These are phyloP conservation scores for Scomber japonicus DNA, from an alignment of 2,113 vertebrate species.

Conservation along the genomic window DNA sequence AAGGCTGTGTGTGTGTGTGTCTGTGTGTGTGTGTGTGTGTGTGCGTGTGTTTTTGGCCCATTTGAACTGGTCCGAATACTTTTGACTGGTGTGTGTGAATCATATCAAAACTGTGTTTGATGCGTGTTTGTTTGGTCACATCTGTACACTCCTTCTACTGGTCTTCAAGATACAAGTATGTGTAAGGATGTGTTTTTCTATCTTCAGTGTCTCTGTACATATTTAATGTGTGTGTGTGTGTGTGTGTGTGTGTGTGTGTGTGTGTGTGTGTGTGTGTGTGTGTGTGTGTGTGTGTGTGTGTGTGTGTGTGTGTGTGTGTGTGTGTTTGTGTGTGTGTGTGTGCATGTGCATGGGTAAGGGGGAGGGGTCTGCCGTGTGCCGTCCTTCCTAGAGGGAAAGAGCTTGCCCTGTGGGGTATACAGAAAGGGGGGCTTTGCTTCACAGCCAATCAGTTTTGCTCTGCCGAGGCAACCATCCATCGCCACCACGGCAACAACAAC, in stretches of 20 bases:
- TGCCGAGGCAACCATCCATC: conserved; percentile 69
- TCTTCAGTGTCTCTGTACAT: conserved; percentile 41
- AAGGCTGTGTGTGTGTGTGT: conserved; percentile 20
- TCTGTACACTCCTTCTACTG: neutral
- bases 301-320: neutral
- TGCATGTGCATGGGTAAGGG: conserved; percentile 20
- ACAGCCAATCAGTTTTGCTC: conserved; percentile 72
- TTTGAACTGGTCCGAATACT: conserved; percentile 27
- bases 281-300: conserved; percentile 22
- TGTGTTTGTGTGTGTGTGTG: conserved; percentile 10
- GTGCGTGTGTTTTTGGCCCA: conserved; percentile 6
- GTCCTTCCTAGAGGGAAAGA: conserved; percentile 70
- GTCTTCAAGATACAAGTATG: conserved; percentile 13
- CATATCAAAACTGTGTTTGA: neutral
- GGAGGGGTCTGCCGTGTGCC: conserved; percentile 47
- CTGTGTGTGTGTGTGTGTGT: neutral
- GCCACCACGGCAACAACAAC: conserved; percentile 73
- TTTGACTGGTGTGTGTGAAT: conserved; percentile 7
- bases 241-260: neutral
- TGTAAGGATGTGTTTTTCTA: conserved; percentile 15
- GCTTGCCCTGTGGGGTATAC: conserved; percentile 35
- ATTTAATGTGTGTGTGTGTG: conserved; percentile 32
- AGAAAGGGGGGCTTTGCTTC: conserved; percentile 45
- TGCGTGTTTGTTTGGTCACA: conserved; percentile 7
- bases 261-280: conserved; percentile 16